phyloP scores from a whole-genome alignment of 2,888 invertebrate species.

The Pterobdella sp. region DNA sequence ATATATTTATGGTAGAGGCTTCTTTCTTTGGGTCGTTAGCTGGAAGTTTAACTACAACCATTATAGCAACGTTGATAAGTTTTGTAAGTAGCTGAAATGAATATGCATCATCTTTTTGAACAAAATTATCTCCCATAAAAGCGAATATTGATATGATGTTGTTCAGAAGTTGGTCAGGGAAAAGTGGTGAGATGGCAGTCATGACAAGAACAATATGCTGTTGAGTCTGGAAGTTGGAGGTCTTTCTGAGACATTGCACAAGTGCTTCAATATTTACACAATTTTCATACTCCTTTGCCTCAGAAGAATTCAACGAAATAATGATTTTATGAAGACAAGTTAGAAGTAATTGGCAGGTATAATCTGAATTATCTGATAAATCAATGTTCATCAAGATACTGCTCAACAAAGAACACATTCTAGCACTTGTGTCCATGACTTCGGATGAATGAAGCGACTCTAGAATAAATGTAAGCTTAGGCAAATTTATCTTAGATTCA shows the following conservation, averaged over 20 bases:
- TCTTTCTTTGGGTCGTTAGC: background rate
- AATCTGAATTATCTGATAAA: background rate
- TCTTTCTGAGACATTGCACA: conserved; percentile 79
- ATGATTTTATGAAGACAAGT: conserved; percentile 1
- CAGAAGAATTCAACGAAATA: background rate
- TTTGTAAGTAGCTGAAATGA: conserved; percentile 85
- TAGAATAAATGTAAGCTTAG: background rate
- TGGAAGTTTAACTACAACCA: conserved; percentile 60
- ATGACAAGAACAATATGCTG: conserved; percentile 80
- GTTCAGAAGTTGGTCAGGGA: conserved; percentile 64
- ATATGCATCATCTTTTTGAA: conserved; percentile 86
- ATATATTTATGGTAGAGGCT: conserved; percentile 38
- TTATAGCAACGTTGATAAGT: conserved; percentile 80
- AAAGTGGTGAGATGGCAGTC: conserved; percentile 67
- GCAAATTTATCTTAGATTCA: background rate
- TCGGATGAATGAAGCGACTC: background rate
- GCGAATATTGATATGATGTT: conserved; percentile 95
- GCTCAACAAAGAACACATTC: conserved; percentile 3
- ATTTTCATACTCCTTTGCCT: conserved; percentile 11
- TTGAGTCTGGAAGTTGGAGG: conserved; percentile 89
- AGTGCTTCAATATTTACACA: conserved; percentile 62
- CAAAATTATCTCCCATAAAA: conserved; percentile 86
- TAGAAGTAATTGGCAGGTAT: background rate
- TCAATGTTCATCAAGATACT: background rate
- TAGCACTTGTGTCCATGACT: background rate